Evolutionary conservation across 2,113 vertebrate species (phyloP).

Genomic region (Pseudolaguvia tuberculata): DNA sequence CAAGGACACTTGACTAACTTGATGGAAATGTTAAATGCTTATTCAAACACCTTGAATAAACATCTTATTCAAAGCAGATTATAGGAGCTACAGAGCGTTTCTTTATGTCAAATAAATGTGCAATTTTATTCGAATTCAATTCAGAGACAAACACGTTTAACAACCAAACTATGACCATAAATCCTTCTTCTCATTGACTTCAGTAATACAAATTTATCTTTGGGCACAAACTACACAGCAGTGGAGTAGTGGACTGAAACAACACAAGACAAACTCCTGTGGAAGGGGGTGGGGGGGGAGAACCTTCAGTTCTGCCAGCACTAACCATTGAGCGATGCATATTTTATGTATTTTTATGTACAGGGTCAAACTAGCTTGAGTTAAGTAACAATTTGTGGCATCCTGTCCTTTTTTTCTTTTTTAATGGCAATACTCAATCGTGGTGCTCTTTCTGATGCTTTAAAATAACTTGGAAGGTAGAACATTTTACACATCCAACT

Average conservation of each 20-base stretch:
- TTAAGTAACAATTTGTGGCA: background rate
- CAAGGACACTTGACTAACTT: constrained; percentile 7
- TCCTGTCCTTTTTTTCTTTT: background rate
- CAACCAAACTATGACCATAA: background rate
- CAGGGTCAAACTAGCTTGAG: too few relatives aligned
- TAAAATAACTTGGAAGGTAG: background rate
- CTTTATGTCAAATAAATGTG: background rate
- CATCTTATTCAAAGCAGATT: background rate
- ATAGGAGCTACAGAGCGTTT: background rate
- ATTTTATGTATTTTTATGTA: too few relatives aligned
- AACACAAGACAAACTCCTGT: too few relatives aligned
- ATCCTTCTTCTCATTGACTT: background rate
- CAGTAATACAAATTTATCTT: background rate
- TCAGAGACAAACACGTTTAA: background rate
- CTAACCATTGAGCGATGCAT: too few relatives aligned
- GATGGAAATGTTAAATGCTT: background rate
- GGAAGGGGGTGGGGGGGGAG: too few relatives aligned
- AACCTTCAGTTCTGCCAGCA: too few relatives aligned
- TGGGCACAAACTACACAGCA: background rate
- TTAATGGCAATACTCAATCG: background rate
- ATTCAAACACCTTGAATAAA: background rate
- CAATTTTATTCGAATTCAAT: background rate
- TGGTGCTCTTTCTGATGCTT: background rate
- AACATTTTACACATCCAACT: background rate
- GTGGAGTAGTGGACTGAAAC: background rate